Conservation (phyloP, 2,888 invertebrate species). For the Drosophila planitibia region DNA sequence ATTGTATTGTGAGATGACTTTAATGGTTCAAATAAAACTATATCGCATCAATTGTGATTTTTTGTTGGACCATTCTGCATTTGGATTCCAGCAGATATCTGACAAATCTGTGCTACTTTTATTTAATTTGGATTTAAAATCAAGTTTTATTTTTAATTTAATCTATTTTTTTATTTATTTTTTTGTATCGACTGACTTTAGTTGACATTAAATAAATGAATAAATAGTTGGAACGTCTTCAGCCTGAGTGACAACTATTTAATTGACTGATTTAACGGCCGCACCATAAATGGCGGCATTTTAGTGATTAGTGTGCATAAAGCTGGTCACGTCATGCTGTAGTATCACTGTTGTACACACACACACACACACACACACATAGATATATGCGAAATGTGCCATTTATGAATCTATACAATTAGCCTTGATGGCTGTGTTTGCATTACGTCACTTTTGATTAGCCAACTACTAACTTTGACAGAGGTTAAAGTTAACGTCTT, state of each 20-base stretch:
- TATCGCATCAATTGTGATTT: not conserved
- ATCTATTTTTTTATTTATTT: not conserved
- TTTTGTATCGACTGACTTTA: not conserved
- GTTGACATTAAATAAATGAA: not conserved
- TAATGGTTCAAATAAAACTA: not conserved
- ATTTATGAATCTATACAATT: not conserved
- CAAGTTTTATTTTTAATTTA: not conserved
- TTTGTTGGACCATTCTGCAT: not conserved
- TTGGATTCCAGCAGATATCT: not conserved
- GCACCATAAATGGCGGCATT: conserved; percentile 53
- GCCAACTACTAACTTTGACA: not conserved
- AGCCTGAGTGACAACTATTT: not conserved
- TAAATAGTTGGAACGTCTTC: not conserved
- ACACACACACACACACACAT: not conserved
- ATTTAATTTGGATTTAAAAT: not conserved
- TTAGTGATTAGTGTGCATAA: conserved; percentile 30
- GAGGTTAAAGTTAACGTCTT: not conserved
- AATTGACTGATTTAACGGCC: conserved; percentile 9
- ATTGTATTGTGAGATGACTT: not conserved
- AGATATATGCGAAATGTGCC: not conserved
- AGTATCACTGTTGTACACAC: not conserved
- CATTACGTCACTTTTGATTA: not conserved
- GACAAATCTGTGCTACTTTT: not conserved
- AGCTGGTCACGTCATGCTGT: not conserved
- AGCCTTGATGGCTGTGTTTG: not conserved